Base-by-base conservation (phyloP, 2,113 vertebrate genomes). In the Mellivora capensis region DNA sequence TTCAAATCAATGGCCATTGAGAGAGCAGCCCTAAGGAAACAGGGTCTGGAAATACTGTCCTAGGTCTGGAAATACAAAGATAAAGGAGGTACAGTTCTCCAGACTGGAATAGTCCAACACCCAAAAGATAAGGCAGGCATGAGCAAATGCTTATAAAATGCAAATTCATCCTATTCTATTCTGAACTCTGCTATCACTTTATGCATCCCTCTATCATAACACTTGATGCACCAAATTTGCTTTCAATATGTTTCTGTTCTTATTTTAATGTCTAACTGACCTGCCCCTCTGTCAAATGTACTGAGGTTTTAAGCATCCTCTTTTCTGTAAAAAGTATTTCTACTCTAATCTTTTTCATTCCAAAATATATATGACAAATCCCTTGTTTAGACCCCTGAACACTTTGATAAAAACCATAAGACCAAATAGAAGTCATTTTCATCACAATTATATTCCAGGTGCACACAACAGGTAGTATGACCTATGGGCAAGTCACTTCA, bases 381-480 rank as follows among this genome's bases (percentile, higher is more conserved):
- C 3, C 11, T 47, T 39, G 3, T 25, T 57, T 69, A 71, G 13
- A 52, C 13, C 21, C 13, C 4, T 20, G 49, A 81, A 7, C 59
- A 91, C 0, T 61, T 37, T 61, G 47, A 87, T 72, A 54, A 90
- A 90, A 7, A 29, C 3, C 8, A 0, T 39, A 71, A n/a, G 11
- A 39, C 29, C 27, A 79, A 17, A 59, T 3, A n/a, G 18, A 76
- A 31, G 9, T 21, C 14, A 49, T 77, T 47, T 64, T 47, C 3
- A 29, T 49, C 11, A 54, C 10, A 23, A 2, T 27, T 25, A 39
- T 9, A 57, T 39, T 6, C 34, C 20, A 57, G 3, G 7, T 4
- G 3, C 20, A 79, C 13, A 62, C 7, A 2, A 4, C 0, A 59
- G 15, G 42, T 2, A 34, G 0, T 18, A 17, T 44, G 80, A 42